Conservation (phyloP, 2,888 invertebrate genomes). For the Macrosoma leucophasiata region DNA sequence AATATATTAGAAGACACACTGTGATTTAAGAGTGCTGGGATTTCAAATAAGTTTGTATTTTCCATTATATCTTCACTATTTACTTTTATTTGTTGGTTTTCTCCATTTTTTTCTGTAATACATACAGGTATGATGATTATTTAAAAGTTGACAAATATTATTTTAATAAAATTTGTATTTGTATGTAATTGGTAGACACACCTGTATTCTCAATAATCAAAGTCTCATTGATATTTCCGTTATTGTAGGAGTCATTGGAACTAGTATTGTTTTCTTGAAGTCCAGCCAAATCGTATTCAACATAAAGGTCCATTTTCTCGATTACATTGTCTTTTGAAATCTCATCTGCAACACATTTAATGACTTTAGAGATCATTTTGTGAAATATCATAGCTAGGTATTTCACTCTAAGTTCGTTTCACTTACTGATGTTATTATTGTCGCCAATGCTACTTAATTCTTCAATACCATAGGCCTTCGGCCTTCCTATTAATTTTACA, state of each 20-base stretch:
- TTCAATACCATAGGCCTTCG: conserved; percentile 49
- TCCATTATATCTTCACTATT: no score
- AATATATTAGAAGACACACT: no score
- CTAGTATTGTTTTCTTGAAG: conserved; percentile 22
- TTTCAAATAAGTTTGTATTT: no score
- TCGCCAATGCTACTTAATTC: conserved; percentile 36
- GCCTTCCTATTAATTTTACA: conserved; percentile 44
- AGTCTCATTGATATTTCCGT: conserved; percentile 5
- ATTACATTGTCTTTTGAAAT: conserved; percentile 24
- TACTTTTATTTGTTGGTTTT: not conserved
- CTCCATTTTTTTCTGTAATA: no score
- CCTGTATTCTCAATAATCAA: conserved; percentile 5
- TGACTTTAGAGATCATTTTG: no score
- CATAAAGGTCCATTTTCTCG: conserved; percentile 36
- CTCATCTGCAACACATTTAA: conserved; percentile 51
- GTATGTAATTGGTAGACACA: not conserved
- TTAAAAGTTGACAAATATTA: conserved; percentile 6
- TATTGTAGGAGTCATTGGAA: conserved; percentile 4
- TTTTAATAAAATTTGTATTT: not conserved
- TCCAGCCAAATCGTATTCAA: conserved; percentile 39
- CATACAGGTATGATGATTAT: not conserved
- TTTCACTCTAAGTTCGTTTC: conserved; percentile 15
- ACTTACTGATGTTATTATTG: conserved; percentile 43
- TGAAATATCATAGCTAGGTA: conserved; percentile 17
- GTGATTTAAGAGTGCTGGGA: no score